phyloP scores from a whole-genome alignment of 2,113 vertebrate species.

The Callipepla squamata region DNA sequence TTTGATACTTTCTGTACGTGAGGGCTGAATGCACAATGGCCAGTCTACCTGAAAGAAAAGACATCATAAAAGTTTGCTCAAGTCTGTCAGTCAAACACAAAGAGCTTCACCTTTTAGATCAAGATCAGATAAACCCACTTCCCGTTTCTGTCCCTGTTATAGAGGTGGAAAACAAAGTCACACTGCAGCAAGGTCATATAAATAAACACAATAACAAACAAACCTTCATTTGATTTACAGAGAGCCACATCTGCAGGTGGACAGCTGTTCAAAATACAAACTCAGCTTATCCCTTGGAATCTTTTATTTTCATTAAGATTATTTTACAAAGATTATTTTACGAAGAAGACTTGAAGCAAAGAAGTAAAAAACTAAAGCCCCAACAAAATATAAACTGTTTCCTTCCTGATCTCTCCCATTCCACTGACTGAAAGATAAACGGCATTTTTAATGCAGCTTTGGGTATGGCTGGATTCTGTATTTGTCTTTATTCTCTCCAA shows the following conservation, averaged over 20 bases:
- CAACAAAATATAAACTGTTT: not conserved
- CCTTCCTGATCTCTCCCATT: not conserved
- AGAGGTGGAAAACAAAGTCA: not conserved
- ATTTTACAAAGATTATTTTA: not conserved
- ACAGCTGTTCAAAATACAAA: not conserved
- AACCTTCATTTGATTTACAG: not conserved
- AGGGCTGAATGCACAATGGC: constrained; percentile 10
- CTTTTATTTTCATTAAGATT: not conserved
- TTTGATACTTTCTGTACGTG: not conserved
- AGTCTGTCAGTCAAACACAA: not conserved
- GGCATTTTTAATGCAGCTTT: not conserved
- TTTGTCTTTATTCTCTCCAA: constrained; percentile 49
- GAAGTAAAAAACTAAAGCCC: not conserved
- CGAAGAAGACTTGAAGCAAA: not conserved
- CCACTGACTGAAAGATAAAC: not conserved
- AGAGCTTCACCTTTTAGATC: not conserved
- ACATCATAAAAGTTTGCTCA: not conserved
- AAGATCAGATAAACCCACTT: not conserved
- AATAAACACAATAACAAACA: not conserved
- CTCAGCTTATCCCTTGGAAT: not conserved
- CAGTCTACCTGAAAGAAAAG: not conserved
- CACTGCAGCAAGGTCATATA: not conserved
- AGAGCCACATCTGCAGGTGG: not conserved
- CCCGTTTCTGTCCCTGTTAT: not conserved
- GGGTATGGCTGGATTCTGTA: not conserved